Conservation (phyloP, 37 sponge, comb jelly and placozoan species). For the Chondrosia reniformis region DNA sequence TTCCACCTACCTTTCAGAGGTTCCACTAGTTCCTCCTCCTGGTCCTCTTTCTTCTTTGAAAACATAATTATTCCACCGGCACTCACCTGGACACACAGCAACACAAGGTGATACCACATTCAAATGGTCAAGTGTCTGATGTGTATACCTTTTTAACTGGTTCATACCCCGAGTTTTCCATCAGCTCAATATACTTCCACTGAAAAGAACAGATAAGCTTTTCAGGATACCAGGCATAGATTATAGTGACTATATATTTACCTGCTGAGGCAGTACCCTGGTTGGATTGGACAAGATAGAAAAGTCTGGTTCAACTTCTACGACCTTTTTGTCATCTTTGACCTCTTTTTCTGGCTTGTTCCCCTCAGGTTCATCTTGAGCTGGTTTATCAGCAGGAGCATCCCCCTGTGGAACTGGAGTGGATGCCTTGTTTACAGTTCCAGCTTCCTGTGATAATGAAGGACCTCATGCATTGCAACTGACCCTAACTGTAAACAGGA, state of each 20-base stretch:
- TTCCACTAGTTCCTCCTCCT: conserved; percentile 83
- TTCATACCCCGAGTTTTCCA: conserved; percentile 41
- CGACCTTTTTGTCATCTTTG: conserved; percentile 17
- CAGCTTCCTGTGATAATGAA: too few species aligned
- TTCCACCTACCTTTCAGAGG: conserved; percentile 86
- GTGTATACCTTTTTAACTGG: conserved; percentile 71
- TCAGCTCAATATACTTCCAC: conserved; percentile 58
- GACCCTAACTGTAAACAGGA: too few species aligned
- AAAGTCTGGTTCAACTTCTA: conserved; percentile 63
- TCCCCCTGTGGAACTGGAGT: too few species aligned
- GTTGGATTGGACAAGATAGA: conserved; percentile 92
- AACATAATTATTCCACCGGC: conserved; percentile 85
- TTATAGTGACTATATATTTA: conserved; percentile 4
- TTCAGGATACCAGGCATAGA: background rate
- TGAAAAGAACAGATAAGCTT: background rate
- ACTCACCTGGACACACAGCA: conserved; percentile 38
- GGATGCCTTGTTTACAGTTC: too few species aligned
- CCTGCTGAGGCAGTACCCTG: conserved; percentile 82
- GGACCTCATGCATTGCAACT: too few species aligned
- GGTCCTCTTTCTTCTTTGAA: conserved; percentile 31
- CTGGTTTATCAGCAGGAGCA: too few species aligned
- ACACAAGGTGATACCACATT: too few species aligned
- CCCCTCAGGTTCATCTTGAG: background rate
- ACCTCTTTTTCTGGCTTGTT: background rate
- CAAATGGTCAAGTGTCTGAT: too few species aligned